A percentile compares a stretch with the other conserved stretches of the same genome.
These are phyloP conservation scores for Ostrea edulis DNA, from an alignment of 1,140 invertebrate species.

Conservation along the genomic window DNA sequence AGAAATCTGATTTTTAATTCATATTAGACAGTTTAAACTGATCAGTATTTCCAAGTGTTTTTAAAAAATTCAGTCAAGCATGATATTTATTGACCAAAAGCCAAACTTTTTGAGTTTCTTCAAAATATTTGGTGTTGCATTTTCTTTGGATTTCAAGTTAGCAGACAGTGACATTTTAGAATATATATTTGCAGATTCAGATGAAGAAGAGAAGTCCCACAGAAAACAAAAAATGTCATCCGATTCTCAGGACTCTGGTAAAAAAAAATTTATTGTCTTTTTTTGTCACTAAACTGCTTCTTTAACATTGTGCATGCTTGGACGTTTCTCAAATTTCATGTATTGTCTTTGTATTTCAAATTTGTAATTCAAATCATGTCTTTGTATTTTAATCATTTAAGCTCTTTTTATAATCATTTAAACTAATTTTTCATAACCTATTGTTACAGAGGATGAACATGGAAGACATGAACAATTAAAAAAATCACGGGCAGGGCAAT, in stretches of 20 bases:
- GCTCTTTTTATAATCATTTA: background rate
- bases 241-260: background rate
- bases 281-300: background rate
- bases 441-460: constrained; percentile 28
- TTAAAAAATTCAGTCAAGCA: too few relatives aligned
- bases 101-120: background rate
- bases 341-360: background rate
- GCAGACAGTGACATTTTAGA: background rate
- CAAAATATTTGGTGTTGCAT: background rate
- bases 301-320: background rate
- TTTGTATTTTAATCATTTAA: background rate
- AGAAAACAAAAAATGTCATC: background rate
- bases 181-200: background rate
- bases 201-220: background rate
- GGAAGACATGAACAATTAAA: constrained; percentile 23
- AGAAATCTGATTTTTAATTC: too few relatives aligned
- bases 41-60: too few relatives aligned
- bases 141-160: background rate
- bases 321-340: background rate
- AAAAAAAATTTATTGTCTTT: background rate
- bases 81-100: background rate
- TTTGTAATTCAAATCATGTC: background rate
- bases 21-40: too few relatives aligned
- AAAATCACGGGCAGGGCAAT: constrained; percentile 7
- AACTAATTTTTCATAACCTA: background rate